These are phyloP conservation scores for Lithophane semibrunnea DNA, from an alignment of 2,888 invertebrate species.

Conservation along the genomic window DNA sequence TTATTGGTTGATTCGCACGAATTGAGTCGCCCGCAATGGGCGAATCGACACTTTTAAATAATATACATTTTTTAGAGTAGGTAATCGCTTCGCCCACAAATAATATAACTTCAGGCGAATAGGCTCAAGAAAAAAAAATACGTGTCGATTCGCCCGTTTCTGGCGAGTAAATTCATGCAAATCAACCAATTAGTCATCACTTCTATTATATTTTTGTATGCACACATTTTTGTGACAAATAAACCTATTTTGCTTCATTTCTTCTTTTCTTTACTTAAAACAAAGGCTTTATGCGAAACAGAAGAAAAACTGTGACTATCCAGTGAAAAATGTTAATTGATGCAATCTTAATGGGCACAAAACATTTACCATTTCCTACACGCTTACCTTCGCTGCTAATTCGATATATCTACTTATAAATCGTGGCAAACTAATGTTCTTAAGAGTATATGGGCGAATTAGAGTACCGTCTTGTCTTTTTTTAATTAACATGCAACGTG, in stretches of 20 bases:
- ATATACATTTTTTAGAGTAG: too few species aligned
- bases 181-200: too few species aligned
- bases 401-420: conserved; percentile 63
- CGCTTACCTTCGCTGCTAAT: conserved; percentile 43
- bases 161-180: too few species aligned
- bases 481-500: conserved; percentile 57
- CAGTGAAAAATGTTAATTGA: conserved; percentile 50
- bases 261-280: not conserved
- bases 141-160: too few species aligned
- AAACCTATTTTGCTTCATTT: not conserved
- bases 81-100: too few species aligned
- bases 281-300: not conserved
- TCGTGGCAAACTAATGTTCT: conserved; percentile 52
- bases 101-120: too few species aligned
- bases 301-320: conserved; percentile 29
- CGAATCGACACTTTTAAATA: too few species aligned
- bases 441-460: conserved; percentile 54
- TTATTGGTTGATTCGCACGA: too few species aligned
- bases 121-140: too few species aligned
- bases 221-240: not conserved
- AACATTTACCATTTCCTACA: conserved; percentile 61
- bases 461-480: conserved; percentile 53
- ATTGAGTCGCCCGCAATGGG: too few species aligned
- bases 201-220: not conserved
- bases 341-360: conserved; percentile 58